These are phyloP conservation scores for Spodoptera littoralis DNA, from an alignment of 2,888 invertebrate genomes.

Conservation along the genomic window DNA sequence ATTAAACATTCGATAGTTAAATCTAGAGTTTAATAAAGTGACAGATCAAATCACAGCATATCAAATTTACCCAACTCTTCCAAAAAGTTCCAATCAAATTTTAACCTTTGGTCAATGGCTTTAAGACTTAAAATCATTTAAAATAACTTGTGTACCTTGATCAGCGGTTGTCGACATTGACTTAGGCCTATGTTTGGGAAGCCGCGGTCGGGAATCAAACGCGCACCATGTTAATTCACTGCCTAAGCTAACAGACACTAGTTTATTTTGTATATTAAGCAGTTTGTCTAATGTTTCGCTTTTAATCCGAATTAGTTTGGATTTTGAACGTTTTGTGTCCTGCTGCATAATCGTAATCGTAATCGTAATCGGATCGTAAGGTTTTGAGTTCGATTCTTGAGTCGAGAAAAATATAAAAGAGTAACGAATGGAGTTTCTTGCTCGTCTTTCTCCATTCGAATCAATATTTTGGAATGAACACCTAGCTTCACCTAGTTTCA, in stretches of 20 bases:
- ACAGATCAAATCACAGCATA: not conserved
- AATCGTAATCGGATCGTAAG: not conserved
- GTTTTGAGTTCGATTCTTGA: not conserved
- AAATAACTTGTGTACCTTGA: too few species aligned
- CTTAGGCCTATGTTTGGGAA: constrained; percentile 36
- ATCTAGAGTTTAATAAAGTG: constrained; percentile 14
- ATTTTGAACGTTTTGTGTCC: constrained; percentile 3
- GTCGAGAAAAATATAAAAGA: too few species aligned
- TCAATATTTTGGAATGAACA: too few species aligned
- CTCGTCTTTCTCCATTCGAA: too few species aligned
- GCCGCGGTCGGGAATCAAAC: constrained; percentile 41
- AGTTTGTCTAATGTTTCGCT: constrained; percentile 22
- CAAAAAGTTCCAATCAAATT: too few species aligned
- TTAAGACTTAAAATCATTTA: too few species aligned
- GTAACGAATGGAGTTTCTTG: too few species aligned
- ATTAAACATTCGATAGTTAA: constrained; percentile 18
- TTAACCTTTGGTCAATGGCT: too few species aligned
- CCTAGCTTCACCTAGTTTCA: too few species aligned
- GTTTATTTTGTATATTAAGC: constrained; percentile 46
- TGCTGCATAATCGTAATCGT: too few species aligned
- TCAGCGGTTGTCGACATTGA: constrained; percentile 7
- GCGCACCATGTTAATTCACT: constrained; percentile 17
- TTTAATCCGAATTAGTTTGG: constrained; percentile 35
- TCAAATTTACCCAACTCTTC: too few species aligned
- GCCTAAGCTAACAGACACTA: constrained; percentile 30